These are phyloP conservation scores for roundworm (Caenorhabditis elegans) DNA, from an alignment of 1,140 invertebrate species.

Conservation along the genomic window WBcel235 BX284602.5:7614501-7615000, in stretches of 20 bases:
- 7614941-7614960: no score
- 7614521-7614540: constrained; percentile 7
- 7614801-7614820: no score
- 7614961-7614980: no score
- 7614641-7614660: neutral
- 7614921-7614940: neutral
- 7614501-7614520: neutral
- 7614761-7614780: neutral
- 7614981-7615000: no score
- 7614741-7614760: neutral
- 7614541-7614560: neutral
- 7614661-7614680: neutral
- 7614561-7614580: neutral
- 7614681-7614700: neutral
- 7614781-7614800: no score
- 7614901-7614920: no score
- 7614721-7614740: constrained; percentile 14
- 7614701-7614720: constrained; percentile 5
- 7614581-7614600: neutral
- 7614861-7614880: no score
- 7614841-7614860: no score
- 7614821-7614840: no score
- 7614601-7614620: neutral
- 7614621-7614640: neutral
- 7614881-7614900: no score